Base-by-base conservation (phyloP, 1,140 invertebrate species). In the Chironomus tepperi region DNA sequence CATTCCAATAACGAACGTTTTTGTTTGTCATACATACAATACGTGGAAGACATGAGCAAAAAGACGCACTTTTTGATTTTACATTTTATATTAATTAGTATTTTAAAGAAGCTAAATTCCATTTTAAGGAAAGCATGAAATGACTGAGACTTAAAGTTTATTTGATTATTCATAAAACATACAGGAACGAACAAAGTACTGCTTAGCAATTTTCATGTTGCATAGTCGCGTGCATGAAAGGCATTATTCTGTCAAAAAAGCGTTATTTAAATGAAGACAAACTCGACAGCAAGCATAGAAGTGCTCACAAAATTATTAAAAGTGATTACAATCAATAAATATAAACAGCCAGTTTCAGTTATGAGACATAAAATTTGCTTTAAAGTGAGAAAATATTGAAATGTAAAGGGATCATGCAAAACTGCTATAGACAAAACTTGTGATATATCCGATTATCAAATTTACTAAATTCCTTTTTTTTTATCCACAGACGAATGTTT, bases 401-500 rank as follows among this genome's bases (percentile, higher is more conserved):
- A 34, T 34, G 24, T 34, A 34, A 34, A 34, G 24, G 24, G 24
- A 34, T 34, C 24, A 34, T 34, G 24, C 24, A 34, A 34, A 34
- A 34, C 24, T 34, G 24, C 5, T 34, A 34, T 34, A 34, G 5
- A 34, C 24, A 5, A 34, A 34, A 34, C 5, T 34, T 34, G 24
- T 47, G 12, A 57, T 1, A 10, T 15, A 57, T 3, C n/a, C 3
- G 12, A 57, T 57, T 57, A n/a, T 57, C 12, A 8, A 70, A 19
- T 19, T 19, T 70, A 8, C n/a, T n/a, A 73, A n/a, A 18, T 73
- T 73, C n/a, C 10, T 43, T 3, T 75, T 77, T 80, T 77, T 82
- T 76, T 79, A 78, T 79, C 78, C 76, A 6, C 86, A 98, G 96
- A 79, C 88, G 92, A n/a, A 94, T 96, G 92, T 96, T 95, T 78